phyloP scores from a whole-genome alignment of 2,888 invertebrate genomes.

The Drosophila quasianomalipes region DNA sequence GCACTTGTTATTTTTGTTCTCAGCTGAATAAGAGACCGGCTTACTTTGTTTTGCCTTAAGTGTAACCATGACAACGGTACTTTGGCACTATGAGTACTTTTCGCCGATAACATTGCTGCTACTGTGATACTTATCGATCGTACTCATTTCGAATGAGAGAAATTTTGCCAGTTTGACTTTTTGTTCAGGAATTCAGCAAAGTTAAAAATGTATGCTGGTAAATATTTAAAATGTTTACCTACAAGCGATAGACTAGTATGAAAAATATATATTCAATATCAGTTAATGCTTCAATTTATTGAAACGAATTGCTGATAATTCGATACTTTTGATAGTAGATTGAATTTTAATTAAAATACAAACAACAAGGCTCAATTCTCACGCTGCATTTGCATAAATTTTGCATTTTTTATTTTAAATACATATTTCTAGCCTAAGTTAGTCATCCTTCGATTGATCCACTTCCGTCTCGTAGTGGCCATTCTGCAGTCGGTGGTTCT shows the following conservation, averaged over 20 bases:
- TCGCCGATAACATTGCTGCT: conserved; percentile 6
- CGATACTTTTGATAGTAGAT: background rate
- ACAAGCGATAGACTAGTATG: background rate
- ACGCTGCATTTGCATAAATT: background rate
- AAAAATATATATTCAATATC: background rate
- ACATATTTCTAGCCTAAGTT: background rate
- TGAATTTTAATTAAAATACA: background rate
- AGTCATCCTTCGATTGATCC: conserved; percentile 21
- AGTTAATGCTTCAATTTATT: background rate
- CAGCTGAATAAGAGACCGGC: conserved; percentile 21
- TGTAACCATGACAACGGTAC: conserved; percentile 41
- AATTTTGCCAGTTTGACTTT: background rate
- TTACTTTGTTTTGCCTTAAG: conserved; percentile 18
- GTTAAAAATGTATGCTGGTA: background rate
- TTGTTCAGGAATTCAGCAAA: background rate
- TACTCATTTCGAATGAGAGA: background rate
- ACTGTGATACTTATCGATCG: conserved; percentile 2
- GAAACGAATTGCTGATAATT: background rate
- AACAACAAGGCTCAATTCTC: background rate
- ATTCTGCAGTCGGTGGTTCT: conserved; percentile 87
- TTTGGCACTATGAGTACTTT: background rate
- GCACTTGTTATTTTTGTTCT: conserved; percentile 10
- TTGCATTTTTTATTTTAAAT: background rate
- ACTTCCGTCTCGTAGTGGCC: conserved; percentile 59
- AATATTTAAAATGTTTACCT: background rate